Percentiles rank a stretch among this genome's conserved stretches.
Evolutionary conservation across 2,113 vertebrate species (phyloP).

Genomic region (Mixornis gularis): DNA sequence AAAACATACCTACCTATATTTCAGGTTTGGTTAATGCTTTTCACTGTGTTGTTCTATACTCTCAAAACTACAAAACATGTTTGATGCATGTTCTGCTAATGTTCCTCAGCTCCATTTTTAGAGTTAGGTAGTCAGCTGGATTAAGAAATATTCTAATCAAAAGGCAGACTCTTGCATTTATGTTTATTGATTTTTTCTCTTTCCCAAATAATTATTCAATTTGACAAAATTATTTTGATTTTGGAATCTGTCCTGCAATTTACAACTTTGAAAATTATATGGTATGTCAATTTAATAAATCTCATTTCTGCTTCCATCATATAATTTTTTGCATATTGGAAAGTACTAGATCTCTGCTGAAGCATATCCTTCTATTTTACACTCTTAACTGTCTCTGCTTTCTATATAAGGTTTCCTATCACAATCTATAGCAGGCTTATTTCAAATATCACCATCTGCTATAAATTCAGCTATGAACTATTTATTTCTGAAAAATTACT

Average conservation of each 20-base stretch:
- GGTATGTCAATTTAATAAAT: neutral
- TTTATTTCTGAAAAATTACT: neutral
- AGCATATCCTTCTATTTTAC: neutral
- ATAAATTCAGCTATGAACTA: neutral
- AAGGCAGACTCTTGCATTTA: neutral
- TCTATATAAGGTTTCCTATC: neutral
- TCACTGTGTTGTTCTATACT: neutral
- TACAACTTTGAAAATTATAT: neutral
- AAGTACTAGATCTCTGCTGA: neutral
- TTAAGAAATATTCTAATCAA: neutral
- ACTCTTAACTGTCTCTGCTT: neutral
- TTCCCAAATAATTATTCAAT: neutral
- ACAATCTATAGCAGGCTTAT: neutral
- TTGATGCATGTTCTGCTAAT: neutral
- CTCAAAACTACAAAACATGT: neutral
- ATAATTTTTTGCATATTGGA: neutral
- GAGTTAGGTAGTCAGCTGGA: neutral
- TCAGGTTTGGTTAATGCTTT: neutral
- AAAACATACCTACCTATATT: neutral
- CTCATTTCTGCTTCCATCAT: neutral
- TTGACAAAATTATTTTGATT: constrained; percentile 3
- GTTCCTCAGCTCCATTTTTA: neutral
- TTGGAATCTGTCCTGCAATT: neutral
- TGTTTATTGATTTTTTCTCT: neutral
- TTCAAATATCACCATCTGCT: neutral